A percentile compares a stretch with the other conserved stretches of the same genome.
Conservation (phyloP, 2,888 invertebrate genomes). For the Carterocephalus palaemon region DNA sequence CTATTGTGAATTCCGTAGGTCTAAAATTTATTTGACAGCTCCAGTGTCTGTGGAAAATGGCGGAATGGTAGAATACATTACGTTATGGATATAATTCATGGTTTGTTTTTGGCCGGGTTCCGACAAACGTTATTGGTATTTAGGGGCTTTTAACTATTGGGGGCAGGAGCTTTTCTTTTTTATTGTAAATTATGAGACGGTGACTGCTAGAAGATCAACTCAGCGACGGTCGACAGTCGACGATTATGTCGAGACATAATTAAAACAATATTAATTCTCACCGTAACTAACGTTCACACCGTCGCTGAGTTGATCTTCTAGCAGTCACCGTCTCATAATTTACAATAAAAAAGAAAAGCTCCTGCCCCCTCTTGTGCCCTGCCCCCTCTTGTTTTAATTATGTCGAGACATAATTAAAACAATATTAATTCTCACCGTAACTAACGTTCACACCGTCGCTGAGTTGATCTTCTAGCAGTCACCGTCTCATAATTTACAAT, state of each 20-base stretch:
- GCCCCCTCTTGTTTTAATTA: constrained; percentile 60
- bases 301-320: constrained; percentile 60
- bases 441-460: too few relatives aligned
- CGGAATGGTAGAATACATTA: constrained; percentile 71
- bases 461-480: constrained; percentile 52
- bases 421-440: too few relatives aligned
- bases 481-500: constrained; percentile 61
- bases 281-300: too few relatives aligned
- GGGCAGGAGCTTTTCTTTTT: constrained; percentile 58
- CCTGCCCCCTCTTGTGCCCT: constrained; percentile 68
- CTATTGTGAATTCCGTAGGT: constrained; percentile 75
- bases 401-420: constrained; percentile 33
- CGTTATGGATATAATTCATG: constrained; percentile 76
- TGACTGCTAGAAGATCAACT: constrained; percentile 51
- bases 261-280: too few relatives aligned
- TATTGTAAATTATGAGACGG: constrained; percentile 61
- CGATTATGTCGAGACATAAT: constrained; percentile 39
- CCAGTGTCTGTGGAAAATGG: constrained; percentile 77
- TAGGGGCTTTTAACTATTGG: constrained; percentile 71
- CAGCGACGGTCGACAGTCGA: constrained; percentile 67
- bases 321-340: constrained; percentile 61
- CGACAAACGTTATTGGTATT: constrained; percentile 78
- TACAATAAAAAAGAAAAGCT: constrained; percentile 55
- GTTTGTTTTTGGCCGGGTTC: constrained; percentile 78
- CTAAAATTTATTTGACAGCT: constrained; percentile 78